Evolutionary conservation across 1,140 invertebrate genomes (phyloP), one percentile per base, ranked within the genome.

Genomic region (Belonocnema kinseyi): DNA sequence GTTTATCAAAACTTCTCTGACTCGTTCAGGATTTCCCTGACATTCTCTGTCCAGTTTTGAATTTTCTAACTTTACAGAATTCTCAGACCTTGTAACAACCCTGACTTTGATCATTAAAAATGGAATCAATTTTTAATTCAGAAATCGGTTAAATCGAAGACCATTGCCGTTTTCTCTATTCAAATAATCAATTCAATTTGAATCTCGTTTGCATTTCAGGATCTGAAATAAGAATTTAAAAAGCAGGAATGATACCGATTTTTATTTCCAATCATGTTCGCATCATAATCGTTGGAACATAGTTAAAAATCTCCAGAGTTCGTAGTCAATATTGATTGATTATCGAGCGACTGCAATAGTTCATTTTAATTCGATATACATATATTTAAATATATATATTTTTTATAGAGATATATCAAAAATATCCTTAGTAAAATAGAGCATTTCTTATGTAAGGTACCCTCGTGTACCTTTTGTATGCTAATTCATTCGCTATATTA

Each of bases 381-480:
- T 88, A 86, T 66, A 17, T 82, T 83, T 82, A 33, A 73, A 73
- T 78, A 75, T 77, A 77, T 80, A 80, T 86, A 89, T 88, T 85
- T 87, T 87, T 33, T 5, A 88, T 89, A 90, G 88, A 91, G 85
- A 85, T 90, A 91, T 91, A 91, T 91, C 89, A 91, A 91, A 91
- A 91, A 91, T 91, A 91, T 91, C 85, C 90, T 90, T 90, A 90
- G 75, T 91, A 91, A 91, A 91, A 91, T 91, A 91, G 87, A 91
- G 80, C 80, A 88, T 88, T 86, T 90, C 78, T 46, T 89, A 86
- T 87, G 88, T 88, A 91, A 87, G 83, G 85, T 90, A 90, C 85
- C 79, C 72, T 83, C 83, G 80, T 87, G 86, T 90, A 88, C 86
- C 75, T 81, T 85, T 78, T 85, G 80, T 84, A 83, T 86, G 78